Evolutionary conservation across 2,888 invertebrate genomes (phyloP), one percentile per base, ranked within the genome.

Genomic region (Standfussiana lucernea): DNA sequence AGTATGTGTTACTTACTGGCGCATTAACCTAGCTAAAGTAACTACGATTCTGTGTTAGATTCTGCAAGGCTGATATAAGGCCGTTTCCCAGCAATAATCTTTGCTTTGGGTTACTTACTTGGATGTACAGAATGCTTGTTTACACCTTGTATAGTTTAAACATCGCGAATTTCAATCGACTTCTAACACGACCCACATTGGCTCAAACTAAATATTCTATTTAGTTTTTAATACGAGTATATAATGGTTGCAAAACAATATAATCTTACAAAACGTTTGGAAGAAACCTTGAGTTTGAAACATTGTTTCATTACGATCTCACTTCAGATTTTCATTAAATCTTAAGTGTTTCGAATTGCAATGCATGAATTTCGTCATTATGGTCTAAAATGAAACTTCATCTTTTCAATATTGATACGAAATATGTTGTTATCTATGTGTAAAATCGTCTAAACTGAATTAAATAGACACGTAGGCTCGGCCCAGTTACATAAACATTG

Each of bases 251-350:
- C 53, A 78, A 59, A 61, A 75, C 85, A 81, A 37, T 66, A 32
- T 50, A 32, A 32, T 61, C 13, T 75, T 82, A 50, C 72, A 50
- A 75, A 75, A 85, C 53, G 15, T 24, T 79, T 68, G 13, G 0
- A n/a, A 37, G 15, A 15, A 66, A 66, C 69, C 82, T 85, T 82
- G 86, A 66, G 40, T 53, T 62, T 21, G 35, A 42, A 65, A 75
- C 65, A 82, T 62, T 76, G 72, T 76, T 64, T 61, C 24, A 64
- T 56, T 78, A 56, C 40, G 40, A 66, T 56, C 47, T 76, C 61
- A 85, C 40, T 65, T 35, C 40, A 50, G 35, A 73, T 81, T 71
- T 69, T 65, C 35, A 62, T 37, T 42, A 45, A 79, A 71, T 71
- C 40, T 61, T 37, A 24, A 71, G 24, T 42, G 65, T 66, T 70